Base-by-base conservation (phyloP, 2,797 vertebrate species). In the Heteromormyrus szaboi region DNA sequence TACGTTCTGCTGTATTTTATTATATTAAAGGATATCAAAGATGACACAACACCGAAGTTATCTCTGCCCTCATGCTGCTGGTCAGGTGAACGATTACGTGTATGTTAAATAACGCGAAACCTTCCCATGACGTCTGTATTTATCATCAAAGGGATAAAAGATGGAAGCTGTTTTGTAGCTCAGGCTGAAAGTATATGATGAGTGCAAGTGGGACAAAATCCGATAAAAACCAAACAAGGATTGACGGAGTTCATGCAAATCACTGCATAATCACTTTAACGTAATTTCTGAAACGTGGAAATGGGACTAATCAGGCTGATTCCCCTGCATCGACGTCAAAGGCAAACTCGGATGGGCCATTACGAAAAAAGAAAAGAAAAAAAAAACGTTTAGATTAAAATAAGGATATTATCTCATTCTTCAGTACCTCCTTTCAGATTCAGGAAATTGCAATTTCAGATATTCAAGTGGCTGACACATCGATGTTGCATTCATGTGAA, bases 381-480 rank as follows among this genome's bases (percentile, higher is more conserved):
- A 25, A 44, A 56, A 59, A 83, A 29, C 48, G 83, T 85, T 85
- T 51, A 62, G 81, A 65, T 84, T 89, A 85, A 89, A 85, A 89
- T 85, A 89, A 83, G 59, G 79, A 88, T 85, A 89, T 85, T 51
- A 85, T 83, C 56, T 85, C 88, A 89, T 89, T 89, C 88, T 89
- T 89, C 79, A 29, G 81, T 37, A 48, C 81, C 76, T 85, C 87
- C 29, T 89, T 89, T 89, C 89, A 84, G 56, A 83, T 50, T 37
- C 53, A 87, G 89, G 86, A 89, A 89, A 89, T 89, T 88, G 89
- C 89, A 72, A 88, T 89, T 88, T 88, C 76, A 68, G n/a, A 89
- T 89, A 85, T 72, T 89, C 76, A 88, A 83, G 76, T 65, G 76
- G 86, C 86, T 85, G 86, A 65, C 59, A 87, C 81, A 17, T 85